phyloP scores from a whole-genome alignment of 2,797 vertebrate species.

The Anomalospiza imberbis region DNA sequence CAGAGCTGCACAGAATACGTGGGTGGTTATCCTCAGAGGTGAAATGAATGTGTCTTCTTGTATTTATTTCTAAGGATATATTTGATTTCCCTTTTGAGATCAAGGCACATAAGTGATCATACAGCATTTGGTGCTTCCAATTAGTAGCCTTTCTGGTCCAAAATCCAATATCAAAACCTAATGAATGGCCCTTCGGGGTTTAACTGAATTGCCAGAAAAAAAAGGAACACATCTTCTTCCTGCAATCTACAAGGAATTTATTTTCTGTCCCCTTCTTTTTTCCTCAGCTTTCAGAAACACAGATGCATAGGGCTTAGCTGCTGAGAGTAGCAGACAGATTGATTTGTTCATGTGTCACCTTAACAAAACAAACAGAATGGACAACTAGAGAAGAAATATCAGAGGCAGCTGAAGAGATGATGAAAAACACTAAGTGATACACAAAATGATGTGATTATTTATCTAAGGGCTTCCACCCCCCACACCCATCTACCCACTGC shows the following conservation, averaged over 20 bases:
- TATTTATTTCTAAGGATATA: not conserved
- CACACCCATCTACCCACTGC: not conserved
- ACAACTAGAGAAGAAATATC: not conserved
- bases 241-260: not conserved
- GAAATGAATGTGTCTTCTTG: not conserved
- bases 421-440: not conserved
- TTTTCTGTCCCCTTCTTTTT: not conserved
- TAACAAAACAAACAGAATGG: conserved; percentile 9
- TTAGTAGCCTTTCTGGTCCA: not conserved
- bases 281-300: not conserved
- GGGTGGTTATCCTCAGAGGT: not conserved
- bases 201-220: not conserved
- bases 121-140: not conserved
- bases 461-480: not conserved
- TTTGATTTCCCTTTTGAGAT: not conserved
- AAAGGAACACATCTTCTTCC: not conserved
- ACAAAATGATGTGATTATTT: conserved; percentile 37
- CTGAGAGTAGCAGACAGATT: conserved; percentile 9
- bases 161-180: not conserved
- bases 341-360: conserved; percentile 37
- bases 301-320: not conserved
- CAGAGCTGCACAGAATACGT: not conserved
- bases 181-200: not conserved
- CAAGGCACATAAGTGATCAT: not conserved
- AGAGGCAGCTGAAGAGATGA: not conserved